phyloP scores from a whole-genome alignment of 2,888 invertebrate genomes.

The Epiblema foenella region DNA sequence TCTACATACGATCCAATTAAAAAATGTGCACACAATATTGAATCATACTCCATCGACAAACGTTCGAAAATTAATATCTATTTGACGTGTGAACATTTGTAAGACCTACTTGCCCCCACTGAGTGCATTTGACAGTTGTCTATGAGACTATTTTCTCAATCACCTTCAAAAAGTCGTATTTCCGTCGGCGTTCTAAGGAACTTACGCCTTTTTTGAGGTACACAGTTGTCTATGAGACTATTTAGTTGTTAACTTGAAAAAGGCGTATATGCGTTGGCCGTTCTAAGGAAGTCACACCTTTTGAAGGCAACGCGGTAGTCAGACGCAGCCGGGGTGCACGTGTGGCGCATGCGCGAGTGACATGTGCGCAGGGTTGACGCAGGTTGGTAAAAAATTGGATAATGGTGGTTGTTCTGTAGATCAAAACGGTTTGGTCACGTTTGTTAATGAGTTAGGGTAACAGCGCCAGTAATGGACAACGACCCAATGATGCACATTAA shows the following conservation, averaged over 20 bases:
- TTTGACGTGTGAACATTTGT: slow-evolving; percentile 21
- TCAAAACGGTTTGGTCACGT: not conserved
- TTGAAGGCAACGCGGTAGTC: slow-evolving; percentile 46
- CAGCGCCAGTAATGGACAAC: too few relatives aligned
- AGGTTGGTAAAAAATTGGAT: slow-evolving; percentile 48
- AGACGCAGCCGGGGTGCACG: slow-evolving; percentile 71
- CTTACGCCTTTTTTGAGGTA: not conserved
- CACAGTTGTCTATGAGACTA: slow-evolving; percentile 31
- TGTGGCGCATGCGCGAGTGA: slow-evolving; percentile 57
- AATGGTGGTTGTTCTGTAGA: not conserved
- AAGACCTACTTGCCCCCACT: slow-evolving; percentile 5
- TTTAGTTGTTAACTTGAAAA: slow-evolving; percentile 1
- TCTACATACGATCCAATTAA: not conserved
- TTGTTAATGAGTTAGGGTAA: slow-evolving; percentile 1
- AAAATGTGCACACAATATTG: not conserved
- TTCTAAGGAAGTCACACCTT: not conserved
- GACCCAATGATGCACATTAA: too few relatives aligned
- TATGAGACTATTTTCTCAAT: slow-evolving; percentile 18
- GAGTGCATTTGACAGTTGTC: slow-evolving; percentile 35
- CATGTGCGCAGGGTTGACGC: slow-evolving; percentile 63
- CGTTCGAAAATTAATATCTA: not conserved
- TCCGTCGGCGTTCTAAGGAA: not conserved
- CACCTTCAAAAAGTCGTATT: slow-evolving; percentile 1
- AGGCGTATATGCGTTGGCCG: not conserved
- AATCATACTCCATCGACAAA: not conserved